phyloP scores from a whole-genome alignment of 2,113 vertebrate species.

The Taurulus bubalis region DNA sequence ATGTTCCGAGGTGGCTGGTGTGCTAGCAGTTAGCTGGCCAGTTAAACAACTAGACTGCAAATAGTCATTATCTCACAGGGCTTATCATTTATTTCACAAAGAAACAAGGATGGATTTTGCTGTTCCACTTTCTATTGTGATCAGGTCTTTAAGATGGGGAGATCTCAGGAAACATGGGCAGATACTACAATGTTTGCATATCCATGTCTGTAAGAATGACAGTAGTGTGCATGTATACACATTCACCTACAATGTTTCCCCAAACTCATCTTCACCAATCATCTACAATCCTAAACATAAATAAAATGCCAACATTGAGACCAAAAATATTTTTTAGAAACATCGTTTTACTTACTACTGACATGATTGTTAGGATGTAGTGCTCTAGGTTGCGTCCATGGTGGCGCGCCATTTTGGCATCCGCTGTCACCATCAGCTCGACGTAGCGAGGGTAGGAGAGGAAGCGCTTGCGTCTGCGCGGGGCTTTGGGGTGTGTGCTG shows the following conservation, averaged over 20 bases:
- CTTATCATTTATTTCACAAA: not conserved
- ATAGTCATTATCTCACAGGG: not conserved
- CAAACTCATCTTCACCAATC: not conserved
- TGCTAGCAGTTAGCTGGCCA: not conserved
- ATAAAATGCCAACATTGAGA: not conserved
- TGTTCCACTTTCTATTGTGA: not conserved
- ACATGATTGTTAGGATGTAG: slow-evolving; percentile 97
- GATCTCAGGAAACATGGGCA: not conserved
- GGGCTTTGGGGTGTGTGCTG: slow-evolving; percentile 53
- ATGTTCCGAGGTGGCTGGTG: not conserved
- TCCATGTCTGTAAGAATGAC: not conserved
- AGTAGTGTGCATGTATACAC: not conserved
- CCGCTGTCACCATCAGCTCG: slow-evolving; percentile 97
- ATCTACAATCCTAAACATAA: not conserved
- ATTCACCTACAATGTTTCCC: not conserved
- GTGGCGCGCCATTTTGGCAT: slow-evolving; percentile 92
- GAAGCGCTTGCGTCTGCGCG: slow-evolving; percentile 91
- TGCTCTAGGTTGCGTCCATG: slow-evolving; percentile 94
- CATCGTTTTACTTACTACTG: slow-evolving; percentile 94
- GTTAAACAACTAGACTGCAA: not conserved
- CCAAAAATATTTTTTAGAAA: slow-evolving; percentile 64
- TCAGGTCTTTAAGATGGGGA: not conserved
- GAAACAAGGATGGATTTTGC: not conserved
- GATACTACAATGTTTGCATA: not conserved
- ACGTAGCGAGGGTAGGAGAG: slow-evolving; percentile 98